phyloP scores from a whole-genome alignment of 2,888 invertebrate genomes.

The Hirtodrosophila cameraria region DNA sequence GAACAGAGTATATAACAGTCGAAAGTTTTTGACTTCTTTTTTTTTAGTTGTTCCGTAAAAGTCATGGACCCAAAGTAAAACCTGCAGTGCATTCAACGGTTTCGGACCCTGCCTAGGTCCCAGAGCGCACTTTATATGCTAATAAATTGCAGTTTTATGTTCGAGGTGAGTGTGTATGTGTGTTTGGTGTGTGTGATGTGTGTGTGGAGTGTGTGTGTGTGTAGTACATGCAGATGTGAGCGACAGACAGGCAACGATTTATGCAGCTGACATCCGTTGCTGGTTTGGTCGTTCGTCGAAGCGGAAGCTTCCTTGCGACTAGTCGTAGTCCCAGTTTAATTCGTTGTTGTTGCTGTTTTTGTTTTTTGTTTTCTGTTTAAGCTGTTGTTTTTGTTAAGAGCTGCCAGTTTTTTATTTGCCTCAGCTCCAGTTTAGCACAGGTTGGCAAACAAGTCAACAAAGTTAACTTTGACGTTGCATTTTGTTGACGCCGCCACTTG shows the following conservation, averaged over 20 bases:
- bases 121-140: slow-evolving; percentile 68
- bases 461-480: slow-evolving; percentile 65
- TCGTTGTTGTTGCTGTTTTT: slow-evolving; percentile 23
- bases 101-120: slow-evolving; percentile 30
- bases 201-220: slow-evolving; percentile 9
- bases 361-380: no score
- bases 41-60: slow-evolving; percentile 25
- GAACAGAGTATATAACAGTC: background rate
- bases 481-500: slow-evolving; percentile 47
- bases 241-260: slow-evolving; percentile 68
- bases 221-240: slow-evolving; percentile 35
- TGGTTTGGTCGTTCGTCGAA: slow-evolving; percentile 62
- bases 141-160: slow-evolving; percentile 80
- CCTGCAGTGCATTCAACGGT: slow-evolving; percentile 46
- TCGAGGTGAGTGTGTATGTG: slow-evolving; percentile 28
- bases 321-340: slow-evolving; percentile 39
- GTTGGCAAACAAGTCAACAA: slow-evolving; percentile 75
- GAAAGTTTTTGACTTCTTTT: background rate
- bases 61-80: slow-evolving; percentile 41
- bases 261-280: slow-evolving; percentile 78
- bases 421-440: slow-evolving; percentile 63
- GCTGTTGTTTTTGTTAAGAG: slow-evolving; percentile 14
- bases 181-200: slow-evolving; percentile 8
- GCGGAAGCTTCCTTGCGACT: slow-evolving; percentile 70
- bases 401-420: slow-evolving; percentile 22